A percentile compares a stretch with the other conserved stretches of the same genome.
Evolutionary conservation across 2,113 vertebrate genomes (phyloP).

Genomic region (Sphaerodactylus townsendi): DNA sequence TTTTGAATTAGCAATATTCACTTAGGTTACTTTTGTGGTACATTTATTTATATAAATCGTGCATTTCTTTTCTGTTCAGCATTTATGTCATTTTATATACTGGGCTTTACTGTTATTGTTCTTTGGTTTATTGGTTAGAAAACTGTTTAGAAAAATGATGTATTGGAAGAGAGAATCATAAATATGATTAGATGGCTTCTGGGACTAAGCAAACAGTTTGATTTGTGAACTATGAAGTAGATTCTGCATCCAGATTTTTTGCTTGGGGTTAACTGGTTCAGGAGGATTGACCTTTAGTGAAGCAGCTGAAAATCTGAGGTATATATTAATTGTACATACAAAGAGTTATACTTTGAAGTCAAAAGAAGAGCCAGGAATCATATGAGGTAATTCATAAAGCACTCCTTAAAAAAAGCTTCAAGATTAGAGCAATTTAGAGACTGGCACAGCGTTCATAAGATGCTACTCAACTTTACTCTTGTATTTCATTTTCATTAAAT

Average conservation of each 20-base stretch:
- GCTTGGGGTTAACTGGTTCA: too few species aligned
- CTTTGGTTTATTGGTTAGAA: background rate
- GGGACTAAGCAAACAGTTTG: background rate
- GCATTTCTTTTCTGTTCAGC: background rate
- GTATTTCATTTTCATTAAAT: too few species aligned
- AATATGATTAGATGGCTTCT: background rate
- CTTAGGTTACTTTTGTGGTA: background rate
- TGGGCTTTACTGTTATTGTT: background rate
- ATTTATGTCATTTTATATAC: background rate
- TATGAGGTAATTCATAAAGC: too few species aligned
- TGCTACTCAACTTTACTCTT: too few species aligned
- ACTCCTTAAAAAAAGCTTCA: too few species aligned
- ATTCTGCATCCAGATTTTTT: background rate
- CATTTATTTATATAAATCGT: background rate
- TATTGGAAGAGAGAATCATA: background rate
- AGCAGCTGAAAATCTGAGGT: background rate
- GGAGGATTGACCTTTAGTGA: background rate
- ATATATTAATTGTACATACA: background rate
- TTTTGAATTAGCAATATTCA: slow-evolving; percentile 17
- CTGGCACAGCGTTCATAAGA: too few species aligned
- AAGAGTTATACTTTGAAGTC: background rate
- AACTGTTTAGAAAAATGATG: background rate
- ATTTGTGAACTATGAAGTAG: background rate
- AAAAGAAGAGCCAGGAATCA: too few species aligned
- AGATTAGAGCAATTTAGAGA: too few species aligned